A percentile compares a stretch with the other conserved stretches of the same genome.
phyloP scores from a whole-genome alignment of 2,113 vertebrate genomes.

The Globicephala melas region DNA sequence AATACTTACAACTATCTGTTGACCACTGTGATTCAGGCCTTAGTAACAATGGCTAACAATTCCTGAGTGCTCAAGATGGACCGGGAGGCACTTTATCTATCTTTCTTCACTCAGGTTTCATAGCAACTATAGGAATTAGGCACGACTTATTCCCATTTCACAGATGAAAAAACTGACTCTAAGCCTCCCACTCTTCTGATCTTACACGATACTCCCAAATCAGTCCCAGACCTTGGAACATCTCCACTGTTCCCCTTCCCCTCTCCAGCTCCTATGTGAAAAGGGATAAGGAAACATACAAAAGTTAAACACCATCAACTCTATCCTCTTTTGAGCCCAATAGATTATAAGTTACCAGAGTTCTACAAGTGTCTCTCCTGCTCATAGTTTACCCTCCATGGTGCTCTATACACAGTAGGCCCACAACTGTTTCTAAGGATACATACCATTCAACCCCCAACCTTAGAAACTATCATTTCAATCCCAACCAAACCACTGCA shows the following conservation, averaged over 20 bases:
- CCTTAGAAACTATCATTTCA: neutral
- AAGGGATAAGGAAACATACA: neutral
- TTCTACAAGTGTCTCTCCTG: neutral
- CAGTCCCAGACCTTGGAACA: neutral
- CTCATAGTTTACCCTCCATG: neutral
- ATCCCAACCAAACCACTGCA: neutral
- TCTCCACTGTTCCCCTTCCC: neutral
- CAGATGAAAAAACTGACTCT: neutral
- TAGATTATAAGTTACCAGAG: neutral
- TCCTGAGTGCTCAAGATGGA: neutral
- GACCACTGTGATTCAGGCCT: neutral
- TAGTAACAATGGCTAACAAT: neutral
- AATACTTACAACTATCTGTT: neutral
- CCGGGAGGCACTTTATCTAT: neutral
- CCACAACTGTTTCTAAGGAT: neutral
- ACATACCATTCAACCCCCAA: neutral
- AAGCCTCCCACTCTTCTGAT: neutral
- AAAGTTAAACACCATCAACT: neutral
- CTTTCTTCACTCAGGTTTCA: neutral
- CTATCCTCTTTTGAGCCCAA: neutral
- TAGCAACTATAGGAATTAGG: neutral
- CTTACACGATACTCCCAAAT: neutral
- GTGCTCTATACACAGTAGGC: neutral
- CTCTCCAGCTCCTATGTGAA: neutral
- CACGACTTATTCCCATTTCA: constrained; percentile 3